phyloP scores from a whole-genome alignment of 2,797 vertebrate genomes.

The Pterois miles region DNA sequence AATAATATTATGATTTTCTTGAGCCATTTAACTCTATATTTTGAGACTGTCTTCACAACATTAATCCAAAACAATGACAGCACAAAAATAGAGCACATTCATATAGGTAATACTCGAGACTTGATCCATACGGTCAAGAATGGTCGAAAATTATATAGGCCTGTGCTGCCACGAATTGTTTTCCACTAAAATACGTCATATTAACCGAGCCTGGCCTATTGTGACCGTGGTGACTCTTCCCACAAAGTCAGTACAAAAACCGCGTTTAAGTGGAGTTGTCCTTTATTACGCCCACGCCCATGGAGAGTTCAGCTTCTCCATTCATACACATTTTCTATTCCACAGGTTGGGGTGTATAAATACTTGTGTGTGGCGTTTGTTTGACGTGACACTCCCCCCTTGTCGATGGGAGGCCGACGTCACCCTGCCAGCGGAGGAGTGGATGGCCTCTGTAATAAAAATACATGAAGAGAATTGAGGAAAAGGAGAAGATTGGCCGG shows the following conservation, averaged over 20 bases:
- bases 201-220: not conserved
- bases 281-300: not conserved
- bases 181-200: not conserved
- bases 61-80: not conserved
- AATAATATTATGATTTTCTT: not conserved
- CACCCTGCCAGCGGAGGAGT: constrained; percentile 79
- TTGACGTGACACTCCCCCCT: constrained; percentile 73
- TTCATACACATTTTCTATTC: constrained; percentile 59
- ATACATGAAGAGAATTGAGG: constrained; percentile 77
- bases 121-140: not conserved
- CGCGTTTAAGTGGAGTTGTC: not conserved
- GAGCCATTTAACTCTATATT: not conserved
- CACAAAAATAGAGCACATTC: not conserved
- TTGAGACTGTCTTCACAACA: not conserved
- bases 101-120: not conserved
- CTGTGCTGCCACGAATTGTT: too few species aligned
- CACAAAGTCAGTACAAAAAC: not conserved
- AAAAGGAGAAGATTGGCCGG: constrained; percentile 69
- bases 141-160: too few species aligned
- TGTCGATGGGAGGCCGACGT: constrained; percentile 76
- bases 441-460: constrained; percentile 81
- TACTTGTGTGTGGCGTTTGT: constrained; percentile 51
- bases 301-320: constrained; percentile 6
- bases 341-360: constrained; percentile 62
- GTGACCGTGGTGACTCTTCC: not conserved